Conservation (phyloP, 2,888 invertebrate genomes). For the Loripinus fragilis region DNA sequence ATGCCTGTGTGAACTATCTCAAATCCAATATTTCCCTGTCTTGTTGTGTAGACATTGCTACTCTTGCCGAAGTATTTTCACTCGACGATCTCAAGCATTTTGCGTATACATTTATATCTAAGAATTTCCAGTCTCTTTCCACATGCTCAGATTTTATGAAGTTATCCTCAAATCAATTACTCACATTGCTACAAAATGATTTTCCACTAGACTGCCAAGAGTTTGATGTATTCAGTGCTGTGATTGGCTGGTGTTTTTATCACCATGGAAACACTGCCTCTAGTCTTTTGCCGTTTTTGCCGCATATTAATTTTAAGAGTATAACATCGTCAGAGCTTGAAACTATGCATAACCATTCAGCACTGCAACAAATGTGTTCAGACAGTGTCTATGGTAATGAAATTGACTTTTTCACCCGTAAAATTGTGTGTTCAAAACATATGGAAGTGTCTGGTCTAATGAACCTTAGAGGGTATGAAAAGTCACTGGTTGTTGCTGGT, state of each 20-base stretch:
- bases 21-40: conserved; percentile 88
- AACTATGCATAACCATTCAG: conserved; percentile 42
- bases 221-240: conserved; percentile 86
- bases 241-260: conserved; percentile 87
- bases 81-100: conserved; percentile 86
- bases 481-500: conserved; percentile 88
- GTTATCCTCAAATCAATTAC: conserved; percentile 87
- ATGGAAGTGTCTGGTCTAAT: conserved; percentile 52
- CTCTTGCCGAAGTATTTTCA: conserved; percentile 89
- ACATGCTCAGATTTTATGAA: conserved; percentile 87
- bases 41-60: conserved; percentile 89
- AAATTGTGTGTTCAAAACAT: conserved; percentile 12
- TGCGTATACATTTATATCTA: conserved; percentile 88
- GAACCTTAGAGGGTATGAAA: conserved; percentile 87
- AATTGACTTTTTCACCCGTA: conserved; percentile 24
- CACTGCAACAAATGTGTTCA: conserved; percentile 49
- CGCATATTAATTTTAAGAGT: conserved; percentile 85
- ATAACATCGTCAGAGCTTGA: conserved; percentile 65
- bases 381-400: conserved; percentile 23
- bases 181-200: conserved; percentile 87
- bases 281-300: conserved; percentile 84
- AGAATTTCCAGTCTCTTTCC: conserved; percentile 87
- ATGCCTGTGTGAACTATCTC: conserved; percentile 88
- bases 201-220: conserved; percentile 89
- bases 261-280: conserved; percentile 81